phyloP scores from a whole-genome alignment of 2,888 invertebrate species.

The Marasmarcha lunaedactyla region DNA sequence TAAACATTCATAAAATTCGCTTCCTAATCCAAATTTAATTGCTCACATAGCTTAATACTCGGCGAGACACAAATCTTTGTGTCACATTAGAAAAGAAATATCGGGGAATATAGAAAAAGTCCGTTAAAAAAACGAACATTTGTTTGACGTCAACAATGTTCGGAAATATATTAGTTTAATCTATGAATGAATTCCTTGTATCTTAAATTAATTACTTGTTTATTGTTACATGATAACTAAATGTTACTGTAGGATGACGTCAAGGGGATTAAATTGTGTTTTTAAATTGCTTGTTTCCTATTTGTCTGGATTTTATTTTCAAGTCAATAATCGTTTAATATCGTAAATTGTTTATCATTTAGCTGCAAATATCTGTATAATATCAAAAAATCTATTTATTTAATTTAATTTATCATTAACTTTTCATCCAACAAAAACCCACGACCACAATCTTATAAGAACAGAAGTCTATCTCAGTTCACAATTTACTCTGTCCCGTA shows the following conservation, averaged over 20 bases:
- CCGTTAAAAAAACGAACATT: constrained; percentile 16
- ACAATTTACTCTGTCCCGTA: too few relatives aligned
- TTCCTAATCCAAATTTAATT: background rate
- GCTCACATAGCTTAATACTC: constrained; percentile 11
- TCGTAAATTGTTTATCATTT: too few relatives aligned
- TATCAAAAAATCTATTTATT: too few relatives aligned
- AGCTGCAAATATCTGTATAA: too few relatives aligned
- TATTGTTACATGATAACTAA: constrained; percentile 24
- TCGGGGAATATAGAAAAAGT: constrained; percentile 7
- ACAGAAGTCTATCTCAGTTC: too few relatives aligned
- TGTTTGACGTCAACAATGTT: constrained; percentile 47
- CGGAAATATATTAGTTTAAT: constrained; percentile 32
- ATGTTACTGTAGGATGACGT: constrained; percentile 21
- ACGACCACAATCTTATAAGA: too few relatives aligned
- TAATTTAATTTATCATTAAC: too few relatives aligned
- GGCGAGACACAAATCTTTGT: constrained; percentile 30
- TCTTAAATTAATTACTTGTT: constrained; percentile 40
- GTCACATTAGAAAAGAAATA: constrained; percentile 48
- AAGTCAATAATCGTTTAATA: too few relatives aligned
- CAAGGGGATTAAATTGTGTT: constrained; percentile 10
- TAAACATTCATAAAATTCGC: constrained; percentile 1
- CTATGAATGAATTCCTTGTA: constrained; percentile 43
- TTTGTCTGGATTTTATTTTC: background rate
- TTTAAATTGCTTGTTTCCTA: too few relatives aligned
- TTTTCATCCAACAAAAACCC: too few relatives aligned